phyloP scores from a whole-genome alignment of 1,140 invertebrate species.

The Brachystomella parvula region DNA sequence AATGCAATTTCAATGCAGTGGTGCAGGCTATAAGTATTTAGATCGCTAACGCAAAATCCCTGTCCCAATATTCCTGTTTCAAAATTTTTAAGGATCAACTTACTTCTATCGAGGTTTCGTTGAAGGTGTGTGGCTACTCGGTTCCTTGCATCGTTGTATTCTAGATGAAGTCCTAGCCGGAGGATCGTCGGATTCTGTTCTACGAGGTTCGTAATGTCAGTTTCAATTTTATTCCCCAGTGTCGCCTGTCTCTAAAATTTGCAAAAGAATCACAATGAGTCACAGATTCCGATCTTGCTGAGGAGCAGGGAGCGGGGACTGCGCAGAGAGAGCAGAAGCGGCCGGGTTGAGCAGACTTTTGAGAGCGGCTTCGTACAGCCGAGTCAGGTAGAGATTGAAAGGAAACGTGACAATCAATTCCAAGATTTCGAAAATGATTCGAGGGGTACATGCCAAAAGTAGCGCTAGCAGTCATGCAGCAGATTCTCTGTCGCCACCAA shows the following conservation, averaged over 20 bases:
- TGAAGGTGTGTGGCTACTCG: constrained; percentile 85
- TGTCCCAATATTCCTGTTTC: background rate
- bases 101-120: constrained; percentile 92
- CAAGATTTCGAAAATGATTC: too few relatives aligned
- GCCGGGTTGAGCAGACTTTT: too few relatives aligned
- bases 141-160: constrained; percentile 91
- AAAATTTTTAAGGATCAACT: constrained; percentile 46
- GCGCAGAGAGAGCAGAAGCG: too few relatives aligned
- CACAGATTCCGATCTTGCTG: background rate
- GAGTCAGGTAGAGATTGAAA: too few relatives aligned
- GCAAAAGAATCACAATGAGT: constrained; percentile 18
- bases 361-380: too few relatives aligned
- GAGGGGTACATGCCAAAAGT: too few relatives aligned
- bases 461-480: too few relatives aligned
- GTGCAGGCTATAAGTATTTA: background rate
- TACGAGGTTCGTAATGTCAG: constrained; percentile 88
- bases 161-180: constrained; percentile 85
- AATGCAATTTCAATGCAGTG: background rate
- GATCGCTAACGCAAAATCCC: background rate
- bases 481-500: too few relatives aligned
- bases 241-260: constrained; percentile 74
- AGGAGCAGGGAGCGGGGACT: too few relatives aligned
- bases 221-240: constrained; percentile 94
- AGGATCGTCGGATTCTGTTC: constrained; percentile 87
- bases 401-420: background rate